Evolutionary conservation across 2,797 vertebrate genomes (phyloP).

Genomic region (Microtus obscurus): DNA sequence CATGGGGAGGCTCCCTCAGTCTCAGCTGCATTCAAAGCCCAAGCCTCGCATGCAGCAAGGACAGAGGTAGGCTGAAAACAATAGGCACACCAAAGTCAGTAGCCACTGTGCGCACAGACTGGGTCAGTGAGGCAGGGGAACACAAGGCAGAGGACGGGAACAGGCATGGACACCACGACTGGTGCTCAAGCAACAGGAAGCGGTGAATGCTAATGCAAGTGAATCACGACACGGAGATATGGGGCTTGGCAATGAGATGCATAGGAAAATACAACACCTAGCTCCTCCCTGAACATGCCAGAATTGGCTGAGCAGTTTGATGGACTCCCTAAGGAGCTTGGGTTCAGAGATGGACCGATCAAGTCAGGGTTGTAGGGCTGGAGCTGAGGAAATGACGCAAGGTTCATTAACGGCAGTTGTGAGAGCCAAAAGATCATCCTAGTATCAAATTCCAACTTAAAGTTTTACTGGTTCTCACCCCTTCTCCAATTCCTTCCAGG

Average conservation of each 20-base stretch:
- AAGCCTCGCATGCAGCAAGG: background rate
- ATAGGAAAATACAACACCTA: background rate
- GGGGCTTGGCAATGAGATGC: background rate
- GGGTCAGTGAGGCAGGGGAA: rapidly evolving
- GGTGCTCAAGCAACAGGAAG: background rate
- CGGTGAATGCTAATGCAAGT: background rate
- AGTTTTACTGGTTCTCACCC: background rate
- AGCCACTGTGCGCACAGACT: background rate
- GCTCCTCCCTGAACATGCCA: background rate
- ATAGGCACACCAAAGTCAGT: background rate
- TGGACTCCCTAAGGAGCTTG: background rate
- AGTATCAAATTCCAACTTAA: background rate
- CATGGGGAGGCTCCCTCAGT: background rate
- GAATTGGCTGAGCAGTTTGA: background rate
- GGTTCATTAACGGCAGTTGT: too few species aligned
- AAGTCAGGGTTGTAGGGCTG: background rate
- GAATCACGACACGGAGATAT: background rate
- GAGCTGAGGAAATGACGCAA: background rate
- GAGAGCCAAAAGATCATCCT: background rate
- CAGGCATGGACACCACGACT: background rate
- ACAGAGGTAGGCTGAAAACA: background rate
- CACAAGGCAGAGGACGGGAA: background rate
- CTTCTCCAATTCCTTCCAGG: background rate
- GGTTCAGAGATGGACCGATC: background rate
- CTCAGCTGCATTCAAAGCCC: background rate